Evolutionary conservation across 2,113 vertebrate genomes (phyloP), one percentile per base, ranked within the genome.

Genomic region (Platysternon megacephalum): DNA sequence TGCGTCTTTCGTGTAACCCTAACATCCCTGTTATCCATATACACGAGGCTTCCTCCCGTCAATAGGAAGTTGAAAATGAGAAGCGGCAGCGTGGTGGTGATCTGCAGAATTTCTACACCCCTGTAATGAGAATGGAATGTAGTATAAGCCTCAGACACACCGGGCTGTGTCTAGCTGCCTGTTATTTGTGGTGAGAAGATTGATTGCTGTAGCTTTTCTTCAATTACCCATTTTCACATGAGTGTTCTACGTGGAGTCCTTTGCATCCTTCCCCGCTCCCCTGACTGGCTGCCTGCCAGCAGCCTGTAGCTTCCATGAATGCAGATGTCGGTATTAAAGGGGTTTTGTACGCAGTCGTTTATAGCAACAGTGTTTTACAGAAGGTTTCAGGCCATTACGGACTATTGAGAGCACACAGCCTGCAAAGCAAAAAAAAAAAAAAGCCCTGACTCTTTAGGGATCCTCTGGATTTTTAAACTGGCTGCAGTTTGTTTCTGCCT

Each of bases 331-430:
- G 22, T 46, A 68, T 39, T 79, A 51, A 82, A 79, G 78, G 39
- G 44, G 4, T n/a, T 76, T 49, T 19, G 90, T n/a, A 65, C 58
- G 79, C 24, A 49, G 5, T 16, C 1, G 32, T 26, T 68, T 52
- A 24, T n/a, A 80, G 2, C 72, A 65, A 6, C 44, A n/a, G 0
- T 26, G 72, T n/a, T 76, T 55, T 5, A n/a, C 8, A 29, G 10
- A 39, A 35, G n/a, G 86, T 52, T 44, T 44, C 46, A 53, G 81
- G 21, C 49, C 44, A 0, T 72, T 80, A 22, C 3, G 32, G 42
- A 28, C 52, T 32, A 10, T 0, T 5, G 32, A n/a, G 17, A 22
- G 10, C 5, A 5, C 26, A 32, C 42, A 8, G 12, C 74, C 48
- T 51, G 55, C 12, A 5, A 3, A 78, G 42, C 22, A 44, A 44